These are phyloP conservation scores for Sitta carolinensis DNA, from an alignment of 2,797 vertebrate species.

Conservation along the genomic window DNA sequence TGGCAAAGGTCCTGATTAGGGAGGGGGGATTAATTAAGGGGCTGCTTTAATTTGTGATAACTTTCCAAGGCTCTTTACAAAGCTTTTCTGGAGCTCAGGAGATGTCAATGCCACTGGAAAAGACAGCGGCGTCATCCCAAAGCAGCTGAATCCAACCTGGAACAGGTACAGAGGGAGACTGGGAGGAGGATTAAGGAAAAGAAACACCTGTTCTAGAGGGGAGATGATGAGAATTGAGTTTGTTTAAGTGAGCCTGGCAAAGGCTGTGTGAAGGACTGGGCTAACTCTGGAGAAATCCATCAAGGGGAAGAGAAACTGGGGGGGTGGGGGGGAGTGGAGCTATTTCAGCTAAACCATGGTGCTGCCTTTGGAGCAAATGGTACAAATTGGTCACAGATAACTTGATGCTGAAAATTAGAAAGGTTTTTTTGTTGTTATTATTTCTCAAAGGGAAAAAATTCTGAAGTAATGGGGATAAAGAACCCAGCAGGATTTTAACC, in stretches of 20 bases:
- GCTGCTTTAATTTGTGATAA: neutral
- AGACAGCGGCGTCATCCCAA: neutral
- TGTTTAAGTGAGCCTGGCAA: conserved; percentile 1
- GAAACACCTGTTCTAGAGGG: neutral
- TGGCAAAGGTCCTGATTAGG: neutral
- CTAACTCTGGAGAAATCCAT: neutral
- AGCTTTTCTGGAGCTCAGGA: neutral
- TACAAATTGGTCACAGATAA: neutral
- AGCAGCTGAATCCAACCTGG: neutral
- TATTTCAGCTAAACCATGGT: neutral
- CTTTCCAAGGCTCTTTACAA: neutral
- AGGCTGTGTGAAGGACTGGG: neutral
- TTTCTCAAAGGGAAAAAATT: neutral
- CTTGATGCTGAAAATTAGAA: neutral
- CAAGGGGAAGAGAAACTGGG: neutral
- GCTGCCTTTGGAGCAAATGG: neutral
- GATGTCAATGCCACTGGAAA: neutral
- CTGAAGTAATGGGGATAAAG: neutral
- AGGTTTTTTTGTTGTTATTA: neutral
- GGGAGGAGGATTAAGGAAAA: neutral
- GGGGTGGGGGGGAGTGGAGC: neutral
- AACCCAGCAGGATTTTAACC: neutral
- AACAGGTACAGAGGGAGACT: neutral
- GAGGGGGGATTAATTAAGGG: neutral
- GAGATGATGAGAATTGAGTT: neutral